phyloP scores from a whole-genome alignment of 1,140 invertebrate species.

The Anoplophora glabripennis region DNA sequence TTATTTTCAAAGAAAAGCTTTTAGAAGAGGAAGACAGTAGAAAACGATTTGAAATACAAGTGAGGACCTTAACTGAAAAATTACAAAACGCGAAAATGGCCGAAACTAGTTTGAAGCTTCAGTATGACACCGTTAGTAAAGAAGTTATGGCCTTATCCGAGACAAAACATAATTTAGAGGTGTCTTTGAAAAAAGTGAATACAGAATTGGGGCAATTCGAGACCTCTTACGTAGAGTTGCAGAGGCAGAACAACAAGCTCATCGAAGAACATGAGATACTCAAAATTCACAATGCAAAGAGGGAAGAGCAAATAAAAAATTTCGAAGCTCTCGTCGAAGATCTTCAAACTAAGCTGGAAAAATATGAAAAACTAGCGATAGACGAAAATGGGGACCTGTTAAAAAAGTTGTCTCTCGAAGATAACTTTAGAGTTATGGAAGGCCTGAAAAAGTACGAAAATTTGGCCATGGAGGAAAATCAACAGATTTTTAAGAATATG shows the following conservation, averaged over 20 bases:
- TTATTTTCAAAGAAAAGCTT: slow-evolving; percentile 35
- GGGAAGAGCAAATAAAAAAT: slow-evolving; percentile 7
- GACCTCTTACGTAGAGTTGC: slow-evolving; percentile 26
- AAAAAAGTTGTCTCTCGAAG: too few relatives aligned
- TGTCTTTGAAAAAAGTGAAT: slow-evolving; percentile 21
- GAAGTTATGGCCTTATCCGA: slow-evolving; percentile 30
- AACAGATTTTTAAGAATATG: neutral
- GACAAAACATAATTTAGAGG: slow-evolving; percentile 28
- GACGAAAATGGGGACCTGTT: neutral
- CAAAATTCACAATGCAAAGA: slow-evolving; percentile 3
- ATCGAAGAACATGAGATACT: slow-evolving; percentile 20
- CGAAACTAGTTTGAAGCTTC: slow-evolving; percentile 40
- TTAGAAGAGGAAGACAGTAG: slow-evolving; percentile 32
- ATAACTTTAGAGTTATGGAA: too few relatives aligned
- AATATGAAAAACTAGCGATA: slow-evolving; percentile 23
- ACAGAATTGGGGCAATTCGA: slow-evolving; percentile 22
- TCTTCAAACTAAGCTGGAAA: slow-evolving; percentile 10
- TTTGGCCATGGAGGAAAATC: too few relatives aligned
- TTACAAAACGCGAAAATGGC: slow-evolving; percentile 39
- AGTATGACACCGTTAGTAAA: slow-evolving; percentile 38
- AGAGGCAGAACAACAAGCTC: slow-evolving; percentile 24
- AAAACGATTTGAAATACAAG: slow-evolving; percentile 31
- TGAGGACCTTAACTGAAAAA: slow-evolving; percentile 35
- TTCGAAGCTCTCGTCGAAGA: slow-evolving; percentile 18
- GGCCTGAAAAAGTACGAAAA: too few relatives aligned